These are phyloP conservation scores for Chrysopa pallens DNA, from an alignment of 1,140 invertebrate genomes.

Conservation along the genomic window DNA sequence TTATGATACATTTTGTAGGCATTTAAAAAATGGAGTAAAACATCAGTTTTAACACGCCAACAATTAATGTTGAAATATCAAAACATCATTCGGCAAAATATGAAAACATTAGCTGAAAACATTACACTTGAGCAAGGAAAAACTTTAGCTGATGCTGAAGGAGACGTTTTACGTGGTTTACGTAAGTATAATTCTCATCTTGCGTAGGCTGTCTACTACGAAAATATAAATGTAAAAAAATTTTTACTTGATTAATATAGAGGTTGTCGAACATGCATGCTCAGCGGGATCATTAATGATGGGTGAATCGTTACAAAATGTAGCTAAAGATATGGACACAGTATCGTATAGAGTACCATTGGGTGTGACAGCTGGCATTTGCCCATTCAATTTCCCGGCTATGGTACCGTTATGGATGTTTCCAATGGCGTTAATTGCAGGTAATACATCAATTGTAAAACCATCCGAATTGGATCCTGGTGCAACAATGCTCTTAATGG, in stretches of 20 bases:
- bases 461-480: conserved; percentile 97
- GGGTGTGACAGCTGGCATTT: conserved; percentile 58
- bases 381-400: conserved; percentile 90
- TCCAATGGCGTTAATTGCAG: conserved; percentile 81
- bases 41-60: conserved; percentile 84
- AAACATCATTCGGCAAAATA: conserved; percentile 38
- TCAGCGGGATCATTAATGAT: conserved; percentile 79
- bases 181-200: conserved; percentile 42
- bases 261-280: conserved; percentile 94
- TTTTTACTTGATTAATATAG: conserved; percentile 23
- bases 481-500: conserved; percentile 85
- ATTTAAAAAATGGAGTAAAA: conserved; percentile 67
- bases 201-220: background rate
- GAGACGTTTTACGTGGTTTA: conserved; percentile 91
- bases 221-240: conserved; percentile 1
- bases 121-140: conserved; percentile 97
- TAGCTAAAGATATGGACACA: conserved; percentile 87
- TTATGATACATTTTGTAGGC: conserved; percentile 12
- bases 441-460: conserved; percentile 62
- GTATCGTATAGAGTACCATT: conserved; percentile 77
- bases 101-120: conserved; percentile 77
- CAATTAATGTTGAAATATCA: conserved; percentile 85
- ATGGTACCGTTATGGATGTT: conserved; percentile 99
- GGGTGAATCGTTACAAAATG: conserved; percentile 81
- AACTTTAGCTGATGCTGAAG: conserved; percentile 91